Evolutionary conservation across 2,113 vertebrate genomes (phyloP).

Genomic region (Pterocles gutturalis): DNA sequence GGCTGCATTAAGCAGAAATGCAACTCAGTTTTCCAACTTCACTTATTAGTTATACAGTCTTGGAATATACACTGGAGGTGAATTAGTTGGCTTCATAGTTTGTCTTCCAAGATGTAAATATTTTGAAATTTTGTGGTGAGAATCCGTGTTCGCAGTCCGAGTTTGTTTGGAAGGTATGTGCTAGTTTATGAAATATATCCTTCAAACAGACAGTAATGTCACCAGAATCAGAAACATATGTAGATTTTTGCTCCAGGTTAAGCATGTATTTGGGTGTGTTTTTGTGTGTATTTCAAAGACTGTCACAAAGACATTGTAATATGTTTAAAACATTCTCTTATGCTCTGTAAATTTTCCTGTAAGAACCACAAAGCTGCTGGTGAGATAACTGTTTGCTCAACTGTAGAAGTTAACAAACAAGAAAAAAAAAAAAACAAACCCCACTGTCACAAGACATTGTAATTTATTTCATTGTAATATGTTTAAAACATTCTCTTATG

Average conservation of each 20-base stretch:
- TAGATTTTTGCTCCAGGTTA: background rate
- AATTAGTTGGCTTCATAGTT: background rate
- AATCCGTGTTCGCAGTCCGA: background rate
- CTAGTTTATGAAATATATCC: background rate
- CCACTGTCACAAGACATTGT: too few relatives aligned
- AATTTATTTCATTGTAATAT: background rate
- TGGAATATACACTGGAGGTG: background rate
- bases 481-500: conserved; percentile 8
- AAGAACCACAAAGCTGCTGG: background rate
- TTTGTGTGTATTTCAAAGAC: background rate
- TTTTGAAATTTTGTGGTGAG: background rate
- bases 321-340: conserved; percentile 5
- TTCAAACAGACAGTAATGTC: background rate
- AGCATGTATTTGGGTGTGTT: background rate
- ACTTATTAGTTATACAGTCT: background rate
- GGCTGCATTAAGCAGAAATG: background rate
- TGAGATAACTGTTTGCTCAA: background rate
- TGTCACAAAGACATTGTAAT: background rate
- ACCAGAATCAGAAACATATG: conserved; percentile 13
- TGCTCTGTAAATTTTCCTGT: background rate
- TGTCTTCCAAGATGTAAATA: conserved; percentile 17
- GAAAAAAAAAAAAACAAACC: too few relatives aligned
- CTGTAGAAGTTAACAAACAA: background rate
- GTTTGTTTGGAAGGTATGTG: conserved; percentile 2
- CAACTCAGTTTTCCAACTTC: background rate